A percentile compares a stretch with the other conserved stretches of the same genome.
Evolutionary conservation across 2,113 vertebrate genomes (phyloP).

Genomic region (Oenanthe oenanthe): DNA sequence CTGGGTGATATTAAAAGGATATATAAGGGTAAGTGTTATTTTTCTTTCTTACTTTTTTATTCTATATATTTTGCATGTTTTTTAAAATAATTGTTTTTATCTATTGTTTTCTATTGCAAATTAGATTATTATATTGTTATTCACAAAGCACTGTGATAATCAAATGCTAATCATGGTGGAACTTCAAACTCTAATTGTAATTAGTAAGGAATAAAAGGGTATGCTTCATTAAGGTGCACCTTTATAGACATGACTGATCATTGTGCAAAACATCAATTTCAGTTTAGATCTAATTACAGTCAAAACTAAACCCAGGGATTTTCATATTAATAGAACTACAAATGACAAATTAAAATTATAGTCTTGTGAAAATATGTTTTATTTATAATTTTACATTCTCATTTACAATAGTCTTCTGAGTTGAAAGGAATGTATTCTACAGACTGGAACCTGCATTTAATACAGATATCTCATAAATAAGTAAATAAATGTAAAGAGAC

Average conservation of each 20-base stretch:
- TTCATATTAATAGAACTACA: not conserved
- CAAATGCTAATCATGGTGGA: not conserved
- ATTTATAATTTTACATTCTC: not conserved
- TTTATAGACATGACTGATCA: not conserved
- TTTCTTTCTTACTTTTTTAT: not conserved
- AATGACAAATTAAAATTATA: not conserved
- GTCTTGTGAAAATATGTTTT: not conserved
- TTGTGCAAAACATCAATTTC: not conserved
- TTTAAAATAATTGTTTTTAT: not conserved
- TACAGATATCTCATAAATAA: not conserved
- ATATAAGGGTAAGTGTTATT: not conserved
- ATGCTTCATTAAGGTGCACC: not conserved
- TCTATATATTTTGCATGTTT: not conserved
- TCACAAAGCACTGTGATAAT: not conserved
- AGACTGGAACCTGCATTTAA: not conserved
- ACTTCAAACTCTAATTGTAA: slow-evolving; percentile 20
- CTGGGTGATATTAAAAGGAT: not conserved
- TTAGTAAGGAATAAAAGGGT: not conserved
- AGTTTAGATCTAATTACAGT: not conserved
- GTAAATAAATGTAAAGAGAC: not conserved
- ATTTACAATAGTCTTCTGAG: not conserved
- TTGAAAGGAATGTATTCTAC: not conserved
- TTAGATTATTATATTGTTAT: slow-evolving; percentile 25
- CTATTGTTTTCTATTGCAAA: not conserved
- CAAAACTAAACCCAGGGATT: not conserved